A percentile compares a stretch with the other conserved stretches of the same genome.
These are phyloP conservation scores for Formica exsecta DNA, from an alignment of 1,140 invertebrate species.

Conservation along the genomic window DNA sequence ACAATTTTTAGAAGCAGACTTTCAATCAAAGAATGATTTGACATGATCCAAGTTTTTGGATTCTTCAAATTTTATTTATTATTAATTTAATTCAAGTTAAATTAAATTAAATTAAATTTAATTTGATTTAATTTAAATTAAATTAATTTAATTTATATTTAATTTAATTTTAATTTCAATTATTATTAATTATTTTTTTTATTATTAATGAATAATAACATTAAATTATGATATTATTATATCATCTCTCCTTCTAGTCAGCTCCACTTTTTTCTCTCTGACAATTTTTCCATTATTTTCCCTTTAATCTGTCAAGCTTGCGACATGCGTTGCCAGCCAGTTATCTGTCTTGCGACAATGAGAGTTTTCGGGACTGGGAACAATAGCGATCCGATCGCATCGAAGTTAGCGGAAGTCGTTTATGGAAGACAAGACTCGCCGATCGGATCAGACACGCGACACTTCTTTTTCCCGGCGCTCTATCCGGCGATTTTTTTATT, in stretches of 20 bases:
- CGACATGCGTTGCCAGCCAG: slow-evolving; percentile 45
- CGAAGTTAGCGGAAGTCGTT: slow-evolving; percentile 41
- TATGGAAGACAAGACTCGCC: slow-evolving; percentile 49
- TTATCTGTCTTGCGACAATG: slow-evolving; percentile 37
- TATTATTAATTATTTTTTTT: background rate
- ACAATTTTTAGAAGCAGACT: background rate
- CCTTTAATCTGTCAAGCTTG: slow-evolving; percentile 29
- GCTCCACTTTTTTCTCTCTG: background rate
- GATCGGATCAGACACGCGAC: slow-evolving; percentile 46
- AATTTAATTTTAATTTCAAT: no score
- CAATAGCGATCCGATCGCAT: slow-evolving; percentile 37
- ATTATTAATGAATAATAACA: background rate
- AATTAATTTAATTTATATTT: no score
- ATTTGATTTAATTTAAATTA: no score
- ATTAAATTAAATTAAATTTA: no score
- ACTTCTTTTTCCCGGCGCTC: slow-evolving; percentile 17
- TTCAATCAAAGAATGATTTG: background rate
- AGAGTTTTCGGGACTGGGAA: slow-evolving; percentile 32
- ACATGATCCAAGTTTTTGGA: no score
- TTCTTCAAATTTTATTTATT: background rate
- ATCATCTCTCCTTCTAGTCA: background rate
- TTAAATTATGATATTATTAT: slow-evolving; percentile 3
- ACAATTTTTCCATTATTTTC: slow-evolving; percentile 40
- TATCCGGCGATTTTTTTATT: slow-evolving; percentile 52
- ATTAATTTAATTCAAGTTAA: no score